Percentiles rank a stretch among this genome's conserved stretches.
These are phyloP conservation scores for Hipposideros armiger DNA, from an alignment of 2,113 vertebrate species.

Conservation along the genomic window DNA sequence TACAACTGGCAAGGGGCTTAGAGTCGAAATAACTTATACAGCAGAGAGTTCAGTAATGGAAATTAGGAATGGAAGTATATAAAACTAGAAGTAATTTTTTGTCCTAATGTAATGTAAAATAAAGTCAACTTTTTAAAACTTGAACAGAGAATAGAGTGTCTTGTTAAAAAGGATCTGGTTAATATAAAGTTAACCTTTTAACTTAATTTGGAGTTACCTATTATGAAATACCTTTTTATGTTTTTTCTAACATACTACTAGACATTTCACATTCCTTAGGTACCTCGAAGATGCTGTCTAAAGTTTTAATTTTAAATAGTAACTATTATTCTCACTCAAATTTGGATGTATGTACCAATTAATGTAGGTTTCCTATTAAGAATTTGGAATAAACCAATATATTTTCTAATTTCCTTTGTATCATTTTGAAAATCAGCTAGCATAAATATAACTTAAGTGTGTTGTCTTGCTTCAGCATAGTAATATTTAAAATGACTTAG, in stretches of 20 bases:
- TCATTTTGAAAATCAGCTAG: constrained; percentile 17
- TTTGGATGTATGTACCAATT: not conserved
- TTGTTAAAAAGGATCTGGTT: not conserved
- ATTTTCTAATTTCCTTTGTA: not conserved
- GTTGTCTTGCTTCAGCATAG: not conserved
- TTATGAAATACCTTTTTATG: not conserved
- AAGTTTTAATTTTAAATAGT: constrained; percentile 42
- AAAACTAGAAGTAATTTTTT: not conserved
- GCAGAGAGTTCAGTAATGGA: constrained; percentile 51
- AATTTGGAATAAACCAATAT: not conserved
- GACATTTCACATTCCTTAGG: constrained; percentile 25
- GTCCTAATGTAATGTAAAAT: not conserved
- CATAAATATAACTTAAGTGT: not conserved
- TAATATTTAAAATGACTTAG: constrained; percentile 20
- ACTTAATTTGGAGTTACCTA: not conserved
- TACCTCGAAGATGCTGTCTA: not conserved
- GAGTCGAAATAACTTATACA: not conserved
- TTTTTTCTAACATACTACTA: not conserved
- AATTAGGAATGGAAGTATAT: not conserved
- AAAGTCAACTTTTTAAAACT: not conserved
- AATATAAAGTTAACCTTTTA: not conserved
- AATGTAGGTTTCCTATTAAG: not conserved
- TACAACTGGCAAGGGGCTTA: not conserved
- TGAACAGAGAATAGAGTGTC: not conserved
- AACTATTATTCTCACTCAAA: constrained; percentile 41